Percentiles rank a stretch among this genome's conserved stretches.
Conservation (phyloP, 2,888 invertebrate genomes). For the Pardosa pseudoannulata region DNA sequence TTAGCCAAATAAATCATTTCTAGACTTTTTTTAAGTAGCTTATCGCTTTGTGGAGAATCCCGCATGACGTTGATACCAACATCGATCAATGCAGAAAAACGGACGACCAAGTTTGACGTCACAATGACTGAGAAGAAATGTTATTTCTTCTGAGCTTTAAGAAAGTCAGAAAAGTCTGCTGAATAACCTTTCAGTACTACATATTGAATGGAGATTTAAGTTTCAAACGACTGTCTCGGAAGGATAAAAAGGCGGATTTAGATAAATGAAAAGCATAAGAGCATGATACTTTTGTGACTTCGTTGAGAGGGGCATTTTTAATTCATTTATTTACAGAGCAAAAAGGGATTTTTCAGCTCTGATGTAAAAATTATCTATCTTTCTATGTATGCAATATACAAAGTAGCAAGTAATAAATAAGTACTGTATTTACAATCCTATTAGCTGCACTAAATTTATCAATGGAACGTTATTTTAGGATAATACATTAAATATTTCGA, state of each 20-base stretch:
- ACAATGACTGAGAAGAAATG: background rate
- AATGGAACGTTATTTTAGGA: too few species aligned
- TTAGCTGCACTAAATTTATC: too few species aligned
- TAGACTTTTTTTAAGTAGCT: background rate
- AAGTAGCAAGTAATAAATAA: too few species aligned
- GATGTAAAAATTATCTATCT: too few species aligned
- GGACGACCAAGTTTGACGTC: background rate
- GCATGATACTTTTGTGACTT: too few species aligned
- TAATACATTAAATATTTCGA: too few species aligned
- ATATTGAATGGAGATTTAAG: background rate
- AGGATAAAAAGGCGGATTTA: background rate
- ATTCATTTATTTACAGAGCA: too few species aligned
- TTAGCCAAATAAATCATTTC: background rate
- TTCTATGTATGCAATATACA: too few species aligned
- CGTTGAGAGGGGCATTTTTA: too few species aligned
- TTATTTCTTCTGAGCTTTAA: background rate
- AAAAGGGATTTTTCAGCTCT: too few species aligned
- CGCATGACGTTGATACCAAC: background rate
- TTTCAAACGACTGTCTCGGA: background rate
- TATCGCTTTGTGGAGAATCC: background rate
- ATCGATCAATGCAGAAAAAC: background rate
- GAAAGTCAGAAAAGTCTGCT: background rate
- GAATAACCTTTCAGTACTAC: background rate
- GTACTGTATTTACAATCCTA: too few species aligned
- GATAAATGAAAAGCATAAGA: too few species aligned